Percentiles rank a stretch among this genome's conserved stretches.
These are phyloP conservation scores for Trialeurodes vaporariorum DNA, from an alignment of 1,140 invertebrate genomes.

Conservation along the genomic window DNA sequence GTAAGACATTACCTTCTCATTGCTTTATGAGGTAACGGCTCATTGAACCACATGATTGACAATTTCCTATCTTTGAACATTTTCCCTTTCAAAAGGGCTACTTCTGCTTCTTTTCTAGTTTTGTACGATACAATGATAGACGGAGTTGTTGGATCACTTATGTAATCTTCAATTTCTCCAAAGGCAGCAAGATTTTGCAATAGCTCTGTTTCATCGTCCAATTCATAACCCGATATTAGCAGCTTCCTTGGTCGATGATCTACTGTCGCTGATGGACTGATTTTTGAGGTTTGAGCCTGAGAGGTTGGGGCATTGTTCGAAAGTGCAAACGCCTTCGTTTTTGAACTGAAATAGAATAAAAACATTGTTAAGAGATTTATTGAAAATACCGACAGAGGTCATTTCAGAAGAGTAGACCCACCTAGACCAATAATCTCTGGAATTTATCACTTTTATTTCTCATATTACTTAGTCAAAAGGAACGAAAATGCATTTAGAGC, in stretches of 20 bases:
- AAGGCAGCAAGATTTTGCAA: constrained; percentile 34
- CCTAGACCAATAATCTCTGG: too few relatives aligned
- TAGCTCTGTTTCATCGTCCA: constrained; percentile 54
- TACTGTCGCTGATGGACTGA: constrained; percentile 45
- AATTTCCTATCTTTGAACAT: constrained; percentile 45
- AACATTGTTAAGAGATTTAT: too few relatives aligned
- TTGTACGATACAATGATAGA: constrained; percentile 57
- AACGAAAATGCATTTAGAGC: too few relatives aligned
- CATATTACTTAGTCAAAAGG: too few relatives aligned
- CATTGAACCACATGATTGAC: constrained; percentile 32
- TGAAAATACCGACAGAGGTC: too few relatives aligned
- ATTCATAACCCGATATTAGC: constrained; percentile 63
- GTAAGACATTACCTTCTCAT: neutral
- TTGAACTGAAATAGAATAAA: neutral
- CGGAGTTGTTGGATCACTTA: constrained; percentile 48
- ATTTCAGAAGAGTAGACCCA: too few relatives aligned
- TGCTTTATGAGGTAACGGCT: neutral
- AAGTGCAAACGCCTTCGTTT: neutral
- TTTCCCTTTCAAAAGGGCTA: constrained; percentile 47
- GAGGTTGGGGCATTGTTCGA: neutral
- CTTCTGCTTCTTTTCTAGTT: constrained; percentile 58
- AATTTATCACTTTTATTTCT: too few relatives aligned
- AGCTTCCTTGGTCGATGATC: constrained; percentile 71
- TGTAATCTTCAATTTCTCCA: constrained; percentile 54
- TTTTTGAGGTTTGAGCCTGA: neutral